phyloP scores from a whole-genome alignment of 2,888 invertebrate species.

The Pantelozetes paolii region DNA sequence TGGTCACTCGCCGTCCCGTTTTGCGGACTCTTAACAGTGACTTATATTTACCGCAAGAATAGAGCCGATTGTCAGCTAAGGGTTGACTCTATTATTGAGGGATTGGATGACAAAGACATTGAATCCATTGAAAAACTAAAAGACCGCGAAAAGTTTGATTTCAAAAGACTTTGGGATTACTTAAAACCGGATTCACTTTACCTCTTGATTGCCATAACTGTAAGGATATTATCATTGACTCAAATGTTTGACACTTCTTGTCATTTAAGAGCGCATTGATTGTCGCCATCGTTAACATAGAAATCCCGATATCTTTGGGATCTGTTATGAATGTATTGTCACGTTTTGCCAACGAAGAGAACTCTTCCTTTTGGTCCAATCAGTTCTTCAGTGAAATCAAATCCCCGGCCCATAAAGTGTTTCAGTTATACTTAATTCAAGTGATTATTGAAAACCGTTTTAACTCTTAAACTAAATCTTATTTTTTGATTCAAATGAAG shows the following conservation, averaged over 20 bases:
- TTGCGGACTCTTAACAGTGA: not conserved
- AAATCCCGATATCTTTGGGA: conserved; percentile 79
- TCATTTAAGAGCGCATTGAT: conserved; percentile 70
- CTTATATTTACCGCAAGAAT: too few relatives aligned
- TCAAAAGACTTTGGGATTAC: conserved; percentile 68
- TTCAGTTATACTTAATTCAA: conserved; percentile 68
- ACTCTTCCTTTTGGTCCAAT: conserved; percentile 52
- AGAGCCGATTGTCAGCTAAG: not conserved
- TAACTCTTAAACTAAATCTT: conserved; percentile 33
- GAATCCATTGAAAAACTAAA: not conserved
- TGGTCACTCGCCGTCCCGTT: too few relatives aligned
- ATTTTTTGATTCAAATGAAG: conserved; percentile 54
- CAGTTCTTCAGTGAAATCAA: conserved; percentile 62
- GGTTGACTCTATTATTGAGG: not conserved
- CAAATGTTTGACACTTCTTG: not conserved
- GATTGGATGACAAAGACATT: not conserved
- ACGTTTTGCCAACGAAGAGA: conserved; percentile 54
- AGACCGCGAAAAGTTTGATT: conserved; percentile 61
- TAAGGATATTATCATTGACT: conserved; percentile 56
- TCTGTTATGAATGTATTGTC: conserved; percentile 73
- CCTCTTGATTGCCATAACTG: conserved; percentile 70
- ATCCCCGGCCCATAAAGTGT: conserved; percentile 64
- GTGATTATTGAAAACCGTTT: conserved; percentile 54
- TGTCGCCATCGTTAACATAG: conserved; percentile 81
- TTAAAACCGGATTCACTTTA: conserved; percentile 71